Percentiles rank a stretch among this genome's conserved stretches.
Conservation (phyloP, 2,888 invertebrate genomes). For the Lithophane leautieri region DNA sequence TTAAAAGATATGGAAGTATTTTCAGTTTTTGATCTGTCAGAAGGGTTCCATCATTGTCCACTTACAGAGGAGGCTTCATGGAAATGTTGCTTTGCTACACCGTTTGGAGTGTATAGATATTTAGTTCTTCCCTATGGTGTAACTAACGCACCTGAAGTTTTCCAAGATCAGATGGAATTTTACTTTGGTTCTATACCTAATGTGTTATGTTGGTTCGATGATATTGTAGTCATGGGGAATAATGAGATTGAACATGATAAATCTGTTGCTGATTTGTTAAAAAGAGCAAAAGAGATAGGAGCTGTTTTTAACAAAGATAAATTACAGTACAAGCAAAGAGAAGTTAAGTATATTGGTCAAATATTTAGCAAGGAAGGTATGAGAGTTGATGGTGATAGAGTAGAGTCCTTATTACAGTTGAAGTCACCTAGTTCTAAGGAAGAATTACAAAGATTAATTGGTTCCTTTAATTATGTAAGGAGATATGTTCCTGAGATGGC, state of each 20-base stretch:
- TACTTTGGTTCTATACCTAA: conserved; percentile 1
- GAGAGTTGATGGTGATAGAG: not conserved
- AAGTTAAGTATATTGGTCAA: conserved; percentile 11
- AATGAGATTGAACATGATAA: conserved; percentile 8
- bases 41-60: conserved; percentile 39
- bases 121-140: conserved; percentile 47
- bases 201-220: conserved; percentile 5
- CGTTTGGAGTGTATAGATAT: conserved; percentile 48
- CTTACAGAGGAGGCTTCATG: conserved; percentile 26
- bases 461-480: conserved; percentile 1
- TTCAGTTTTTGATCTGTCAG: conserved; percentile 36
- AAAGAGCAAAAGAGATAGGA: conserved; percentile 9
- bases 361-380: not conserved
- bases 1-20: conserved; percentile 20
- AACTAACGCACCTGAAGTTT: conserved; percentile 50
- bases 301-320: conserved; percentile 11
- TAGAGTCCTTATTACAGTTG: conserved; percentile 4
- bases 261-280: not conserved
- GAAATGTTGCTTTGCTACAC: conserved; percentile 45
- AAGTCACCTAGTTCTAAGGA: conserved; percentile 6
- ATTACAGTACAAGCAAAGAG: not conserved
- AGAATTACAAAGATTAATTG: not conserved
- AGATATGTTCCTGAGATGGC: conserved; percentile 9
- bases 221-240: conserved; percentile 14
- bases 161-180: conserved; percentile 16